A percentile compares a stretch with the other conserved stretches of the same genome.
These are phyloP conservation scores for Pseudopleuronectes americanus DNA, from an alignment of 2,797 vertebrate genomes.

Conservation along the genomic window DNA sequence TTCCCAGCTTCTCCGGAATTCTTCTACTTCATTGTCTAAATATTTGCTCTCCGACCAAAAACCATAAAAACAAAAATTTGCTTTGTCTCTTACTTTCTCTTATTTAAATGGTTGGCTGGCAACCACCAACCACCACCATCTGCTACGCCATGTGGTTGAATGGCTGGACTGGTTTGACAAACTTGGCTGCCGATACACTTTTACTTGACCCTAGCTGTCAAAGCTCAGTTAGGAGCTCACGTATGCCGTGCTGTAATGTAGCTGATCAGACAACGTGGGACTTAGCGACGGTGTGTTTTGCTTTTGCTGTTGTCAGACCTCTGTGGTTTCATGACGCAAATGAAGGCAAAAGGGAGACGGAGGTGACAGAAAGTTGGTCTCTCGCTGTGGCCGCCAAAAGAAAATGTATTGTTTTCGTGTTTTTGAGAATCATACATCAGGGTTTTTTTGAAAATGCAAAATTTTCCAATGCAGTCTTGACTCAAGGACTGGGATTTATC, in stretches of 20 bases:
- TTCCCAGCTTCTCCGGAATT: neutral
- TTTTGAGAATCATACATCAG: no score
- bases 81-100: neutral
- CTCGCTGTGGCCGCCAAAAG: neutral
- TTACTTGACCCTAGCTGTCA: neutral
- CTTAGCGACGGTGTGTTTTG: neutral
- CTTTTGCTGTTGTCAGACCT: neutral
- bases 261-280: conserved; percentile 4
- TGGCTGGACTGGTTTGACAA: conserved; percentile 27
- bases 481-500: neutral
- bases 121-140: conserved; percentile 20
- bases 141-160: conserved; percentile 27
- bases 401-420: conserved; percentile 9
- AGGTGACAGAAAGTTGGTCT: conserved; percentile 21
- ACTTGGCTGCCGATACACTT: conserved; percentile 2
- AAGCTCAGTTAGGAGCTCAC: conserved; percentile 4
- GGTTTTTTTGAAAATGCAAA: neutral
- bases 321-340: conserved; percentile 2
- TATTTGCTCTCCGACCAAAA: no score
- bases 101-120: conserved; percentile 12
- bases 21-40: neutral
- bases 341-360: conserved; percentile 8
- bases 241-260: neutral
- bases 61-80: conserved; percentile 1
- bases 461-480: conserved; percentile 2